Percentiles rank a stretch among this genome's conserved stretches.
phyloP scores from a whole-genome alignment of 2,797 vertebrate genomes.

The Odontamblyopus rebecca region DNA sequence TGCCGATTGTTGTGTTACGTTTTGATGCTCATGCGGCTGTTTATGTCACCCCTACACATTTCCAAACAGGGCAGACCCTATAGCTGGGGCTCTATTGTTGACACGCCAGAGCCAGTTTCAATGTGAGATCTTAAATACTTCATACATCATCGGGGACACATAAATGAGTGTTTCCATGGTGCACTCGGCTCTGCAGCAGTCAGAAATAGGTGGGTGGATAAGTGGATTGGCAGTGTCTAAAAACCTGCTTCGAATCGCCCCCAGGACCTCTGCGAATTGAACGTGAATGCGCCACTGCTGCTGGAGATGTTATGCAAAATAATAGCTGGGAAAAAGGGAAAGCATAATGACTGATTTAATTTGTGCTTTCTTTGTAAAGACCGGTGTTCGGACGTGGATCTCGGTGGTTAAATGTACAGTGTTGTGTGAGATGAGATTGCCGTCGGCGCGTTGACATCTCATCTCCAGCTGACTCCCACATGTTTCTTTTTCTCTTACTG shows the following conservation, averaged over 20 bases:
- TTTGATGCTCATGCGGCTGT: constrained; percentile 32
- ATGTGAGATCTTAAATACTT: constrained; percentile 21
- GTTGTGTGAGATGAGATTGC: constrained; percentile 57
- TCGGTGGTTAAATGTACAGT: constrained; percentile 46
- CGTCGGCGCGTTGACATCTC: constrained; percentile 73
- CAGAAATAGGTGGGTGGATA: constrained; percentile 72
- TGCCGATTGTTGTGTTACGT: constrained; percentile 51
- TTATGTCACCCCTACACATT: constrained; percentile 16
- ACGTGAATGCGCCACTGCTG: constrained; percentile 55
- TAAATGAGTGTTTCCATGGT: constrained; percentile 57
- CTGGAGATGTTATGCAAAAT: constrained; percentile 59
- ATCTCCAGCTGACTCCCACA: constrained; percentile 76
- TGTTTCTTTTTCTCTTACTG: constrained; percentile 56
- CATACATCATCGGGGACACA: constrained; percentile 32
- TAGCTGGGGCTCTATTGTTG: constrained; percentile 16
- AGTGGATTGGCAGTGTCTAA: constrained; percentile 76
- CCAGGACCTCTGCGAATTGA: constrained; percentile 72
- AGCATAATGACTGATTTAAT: constrained; percentile 39
- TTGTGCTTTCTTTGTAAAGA: constrained; percentile 40
- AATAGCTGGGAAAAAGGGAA: constrained; percentile 33
- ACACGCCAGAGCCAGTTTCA: constrained; percentile 23
- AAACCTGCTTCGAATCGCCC: constrained; percentile 70
- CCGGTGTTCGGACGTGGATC: constrained; percentile 47
- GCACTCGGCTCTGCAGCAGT: constrained; percentile 59
- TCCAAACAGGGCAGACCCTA: constrained; percentile 6